phyloP scores from a whole-genome alignment of 2,888 invertebrate species.

The Parapristionchus giblindavisi region DNA sequence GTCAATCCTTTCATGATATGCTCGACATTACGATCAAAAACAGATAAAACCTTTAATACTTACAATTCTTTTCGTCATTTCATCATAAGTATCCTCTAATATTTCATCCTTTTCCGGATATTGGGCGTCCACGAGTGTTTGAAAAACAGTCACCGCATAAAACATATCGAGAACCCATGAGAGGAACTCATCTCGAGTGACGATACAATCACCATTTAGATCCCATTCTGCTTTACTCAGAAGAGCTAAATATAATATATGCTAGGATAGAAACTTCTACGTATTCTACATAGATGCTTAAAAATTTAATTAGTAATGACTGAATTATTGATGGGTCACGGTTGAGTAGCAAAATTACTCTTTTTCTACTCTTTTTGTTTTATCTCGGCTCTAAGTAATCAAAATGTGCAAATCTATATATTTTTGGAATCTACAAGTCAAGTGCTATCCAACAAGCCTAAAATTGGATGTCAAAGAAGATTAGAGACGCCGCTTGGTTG shows the following conservation, averaged over 20 bases:
- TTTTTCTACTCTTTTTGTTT: too few relatives aligned
- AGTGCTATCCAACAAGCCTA: too few relatives aligned
- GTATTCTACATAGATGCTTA: too few relatives aligned
- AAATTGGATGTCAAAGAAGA: too few relatives aligned
- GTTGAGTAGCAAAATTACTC: too few relatives aligned
- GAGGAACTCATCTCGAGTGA: slow-evolving; percentile 18
- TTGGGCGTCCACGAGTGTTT: background rate
- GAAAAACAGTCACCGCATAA: background rate
- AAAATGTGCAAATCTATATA: too few relatives aligned
- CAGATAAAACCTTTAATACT: background rate
- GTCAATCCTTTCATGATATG: background rate
- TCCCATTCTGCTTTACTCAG: slow-evolving; percentile 30
- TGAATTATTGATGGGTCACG: too few relatives aligned
- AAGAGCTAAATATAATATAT: background rate
- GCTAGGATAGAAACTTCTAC: too few relatives aligned
- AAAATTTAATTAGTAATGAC: too few relatives aligned
- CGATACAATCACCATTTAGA: slow-evolving; percentile 36
- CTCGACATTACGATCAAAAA: background rate
- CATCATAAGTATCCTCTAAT: slow-evolving; percentile 7
- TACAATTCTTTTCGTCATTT: background rate
- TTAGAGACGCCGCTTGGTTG: too few relatives aligned
- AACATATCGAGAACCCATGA: slow-evolving; percentile 31
- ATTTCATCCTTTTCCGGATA: background rate
- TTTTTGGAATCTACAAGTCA: too few relatives aligned
- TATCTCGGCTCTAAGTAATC: too few relatives aligned